These are phyloP conservation scores for Phalangium opilio DNA, from an alignment of 2,888 invertebrate species.

Conservation along the genomic window DNA sequence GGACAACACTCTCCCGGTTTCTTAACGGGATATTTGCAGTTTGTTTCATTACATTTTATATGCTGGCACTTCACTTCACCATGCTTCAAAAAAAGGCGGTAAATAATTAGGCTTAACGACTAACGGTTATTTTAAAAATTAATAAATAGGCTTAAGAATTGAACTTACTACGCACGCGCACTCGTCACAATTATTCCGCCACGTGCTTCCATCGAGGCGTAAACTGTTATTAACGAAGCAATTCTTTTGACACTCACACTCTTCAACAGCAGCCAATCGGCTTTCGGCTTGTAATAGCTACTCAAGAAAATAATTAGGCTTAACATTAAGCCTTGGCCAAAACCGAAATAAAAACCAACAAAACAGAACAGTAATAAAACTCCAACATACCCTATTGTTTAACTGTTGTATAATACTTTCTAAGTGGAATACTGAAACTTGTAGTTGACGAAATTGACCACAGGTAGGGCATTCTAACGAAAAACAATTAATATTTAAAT, in stretches of 20 bases:
- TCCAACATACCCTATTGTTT: conserved; percentile 58
- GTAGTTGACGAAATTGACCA: conserved; percentile 69
- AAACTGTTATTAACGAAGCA: conserved; percentile 65
- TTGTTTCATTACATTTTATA: conserved; percentile 53
- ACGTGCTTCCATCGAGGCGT: conserved; percentile 65
- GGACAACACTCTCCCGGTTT: conserved; percentile 67
- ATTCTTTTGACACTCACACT: conserved; percentile 79
- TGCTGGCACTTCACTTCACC: conserved; percentile 70
- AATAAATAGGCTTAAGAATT: too few relatives aligned
- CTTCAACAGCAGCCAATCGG: conserved; percentile 59
- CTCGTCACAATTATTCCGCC: conserved; percentile 69
- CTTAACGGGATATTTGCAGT: conserved; percentile 62
- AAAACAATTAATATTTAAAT: conserved; percentile 2
- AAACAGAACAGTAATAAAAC: too few relatives aligned
- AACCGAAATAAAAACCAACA: too few relatives aligned
- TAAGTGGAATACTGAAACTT: conserved; percentile 64
- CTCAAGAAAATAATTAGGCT: too few relatives aligned
- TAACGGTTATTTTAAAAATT: too few relatives aligned
- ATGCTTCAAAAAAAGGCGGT: conserved; percentile 41
- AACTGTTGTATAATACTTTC: conserved; percentile 64
- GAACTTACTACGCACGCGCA: conserved; percentile 68
- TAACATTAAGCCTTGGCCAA: too few relatives aligned
- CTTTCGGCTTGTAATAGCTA: conserved; percentile 69
- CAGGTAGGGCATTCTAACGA: conserved; percentile 63
- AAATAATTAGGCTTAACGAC: too few relatives aligned